Evolutionary conservation across 2,888 invertebrate genomes (phyloP).

Genomic region (Chloroclystis v-ata): DNA sequence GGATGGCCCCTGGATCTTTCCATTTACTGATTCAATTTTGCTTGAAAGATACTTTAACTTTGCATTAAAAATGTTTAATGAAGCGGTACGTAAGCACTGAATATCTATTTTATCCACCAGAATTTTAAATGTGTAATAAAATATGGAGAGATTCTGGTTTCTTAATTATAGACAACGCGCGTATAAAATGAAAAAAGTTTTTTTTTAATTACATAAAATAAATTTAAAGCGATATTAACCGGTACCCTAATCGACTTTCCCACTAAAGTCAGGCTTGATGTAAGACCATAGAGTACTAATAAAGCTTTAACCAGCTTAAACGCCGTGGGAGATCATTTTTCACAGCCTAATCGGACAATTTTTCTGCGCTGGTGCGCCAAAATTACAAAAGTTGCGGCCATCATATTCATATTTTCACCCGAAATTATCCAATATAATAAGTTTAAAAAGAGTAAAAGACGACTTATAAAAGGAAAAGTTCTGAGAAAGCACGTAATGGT

Average conservation of each 20-base stretch:
- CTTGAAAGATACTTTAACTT: constrained; percentile 11
- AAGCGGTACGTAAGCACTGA: not conserved
- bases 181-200: too few species aligned
- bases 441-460: constrained; percentile 74
- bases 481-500: constrained; percentile 73
- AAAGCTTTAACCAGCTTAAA: constrained; percentile 34
- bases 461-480: constrained; percentile 78
- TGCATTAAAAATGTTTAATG: constrained; percentile 1
- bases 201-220: too few species aligned
- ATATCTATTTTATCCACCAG: too few species aligned
- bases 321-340: constrained; percentile 59
- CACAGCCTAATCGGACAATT: constrained; percentile 60
- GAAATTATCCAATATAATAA: constrained; percentile 75
- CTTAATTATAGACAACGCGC: too few species aligned
- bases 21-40: constrained; percentile 21
- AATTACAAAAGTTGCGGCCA: constrained; percentile 70
- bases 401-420: constrained; percentile 71
- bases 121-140: too few species aligned
- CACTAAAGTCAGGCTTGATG: constrained; percentile 20
- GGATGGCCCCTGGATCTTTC: constrained; percentile 17
- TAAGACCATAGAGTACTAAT: constrained; percentile 20
- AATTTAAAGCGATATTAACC: too few species aligned
- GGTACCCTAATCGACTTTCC: not conserved
- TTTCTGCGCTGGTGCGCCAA: constrained; percentile 51
- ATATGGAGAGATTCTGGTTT: too few species aligned